phyloP scores from a whole-genome alignment of 2,797 vertebrate genomes.

The Thalassophryne amazonica region DNA sequence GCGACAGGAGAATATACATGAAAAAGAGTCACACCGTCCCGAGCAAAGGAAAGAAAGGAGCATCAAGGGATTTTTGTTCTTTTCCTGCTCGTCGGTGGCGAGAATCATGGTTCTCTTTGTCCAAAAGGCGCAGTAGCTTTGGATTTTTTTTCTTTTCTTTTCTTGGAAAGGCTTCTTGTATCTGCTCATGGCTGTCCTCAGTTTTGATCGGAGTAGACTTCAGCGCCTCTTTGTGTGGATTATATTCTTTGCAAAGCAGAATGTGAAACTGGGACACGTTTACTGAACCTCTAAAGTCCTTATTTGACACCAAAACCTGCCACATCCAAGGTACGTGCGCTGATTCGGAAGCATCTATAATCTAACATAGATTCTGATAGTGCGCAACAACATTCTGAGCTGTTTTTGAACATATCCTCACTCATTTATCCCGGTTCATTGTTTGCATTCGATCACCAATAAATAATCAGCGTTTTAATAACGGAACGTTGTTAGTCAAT shows the following conservation, averaged over 20 bases:
- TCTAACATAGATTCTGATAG: background rate
- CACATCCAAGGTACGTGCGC: constrained; percentile 74
- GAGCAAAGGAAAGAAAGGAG: constrained; percentile 36
- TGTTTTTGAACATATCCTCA: background rate
- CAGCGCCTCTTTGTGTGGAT: constrained; percentile 70
- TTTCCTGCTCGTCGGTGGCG: constrained; percentile 35
- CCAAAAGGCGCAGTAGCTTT: constrained; percentile 76
- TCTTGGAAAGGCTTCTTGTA: constrained; percentile 63
- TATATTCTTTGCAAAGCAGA: constrained; percentile 73
- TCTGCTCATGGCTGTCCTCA: constrained; percentile 70
- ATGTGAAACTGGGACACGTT: constrained; percentile 72
- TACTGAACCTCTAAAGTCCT: constrained; percentile 67
- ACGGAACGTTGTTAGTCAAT: no score
- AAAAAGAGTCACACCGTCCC: constrained; percentile 12
- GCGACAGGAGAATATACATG: constrained; percentile 56
- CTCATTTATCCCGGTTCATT: constrained; percentile 34
- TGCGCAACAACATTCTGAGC: background rate
- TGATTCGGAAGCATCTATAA: constrained; percentile 7
- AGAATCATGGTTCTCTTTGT: constrained; percentile 91
- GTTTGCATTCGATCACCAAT: constrained; percentile 53
- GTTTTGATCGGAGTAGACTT: constrained; percentile 69
- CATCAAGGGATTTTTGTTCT: constrained; percentile 47
- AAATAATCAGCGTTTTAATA: no score
- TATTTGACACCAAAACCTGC: constrained; percentile 49
- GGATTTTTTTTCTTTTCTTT: constrained; percentile 48